Evolutionary conservation across 2,113 vertebrate species (phyloP), one percentile per base, ranked within the genome.

Genomic region (Scophthalmus maximus): DNA sequence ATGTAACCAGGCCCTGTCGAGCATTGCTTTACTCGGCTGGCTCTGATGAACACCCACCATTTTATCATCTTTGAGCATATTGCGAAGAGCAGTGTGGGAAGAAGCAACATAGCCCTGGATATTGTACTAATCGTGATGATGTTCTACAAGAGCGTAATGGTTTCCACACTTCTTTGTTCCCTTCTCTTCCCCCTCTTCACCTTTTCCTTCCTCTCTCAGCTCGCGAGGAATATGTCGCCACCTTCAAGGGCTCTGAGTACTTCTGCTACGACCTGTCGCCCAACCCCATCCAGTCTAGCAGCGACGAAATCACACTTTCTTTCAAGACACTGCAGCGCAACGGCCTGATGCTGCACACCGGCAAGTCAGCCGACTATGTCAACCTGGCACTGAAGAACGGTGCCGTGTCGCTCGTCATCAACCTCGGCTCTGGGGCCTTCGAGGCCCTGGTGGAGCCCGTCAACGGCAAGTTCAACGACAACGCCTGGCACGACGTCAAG

Each of bases 381-480:
- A 99, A 99, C 93, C 96, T 99, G 87, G 96, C 97, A 56, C 94
- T 99, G 95, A 99, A 99, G 95, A 99, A 98, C 57, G 98, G 98
- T 86, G 98, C 98, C 40, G 98, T 99, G 86, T 99, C 97, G 68
- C 96, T 99, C 83, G 98, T 99, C 95, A 99, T 99, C 95, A 99
- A 99, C 95, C 95, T 99, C 88, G 98, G 98, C 95, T 99, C 97
- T 65, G 98, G 98, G 93, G 98, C 97, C 87, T 99, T 99, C 91
- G 98, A 99, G 95, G 98, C 98, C 15, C 94, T 99, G 94, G 97
- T 99, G 95, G 98, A 99, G 94, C 98, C 98, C 2, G 98, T 99
- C 95, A 99, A 99, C 90, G 98, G 98, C 91, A 99, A 99, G 94
- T 99, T 99, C 96, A 99, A 99, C 96, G 98, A 99, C 96, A 99